A percentile compares a stretch with the other conserved stretches of the same genome.
phyloP scores from a whole-genome alignment of 1,140 invertebrate species.

The Brachionus calyciflorus region DNA sequence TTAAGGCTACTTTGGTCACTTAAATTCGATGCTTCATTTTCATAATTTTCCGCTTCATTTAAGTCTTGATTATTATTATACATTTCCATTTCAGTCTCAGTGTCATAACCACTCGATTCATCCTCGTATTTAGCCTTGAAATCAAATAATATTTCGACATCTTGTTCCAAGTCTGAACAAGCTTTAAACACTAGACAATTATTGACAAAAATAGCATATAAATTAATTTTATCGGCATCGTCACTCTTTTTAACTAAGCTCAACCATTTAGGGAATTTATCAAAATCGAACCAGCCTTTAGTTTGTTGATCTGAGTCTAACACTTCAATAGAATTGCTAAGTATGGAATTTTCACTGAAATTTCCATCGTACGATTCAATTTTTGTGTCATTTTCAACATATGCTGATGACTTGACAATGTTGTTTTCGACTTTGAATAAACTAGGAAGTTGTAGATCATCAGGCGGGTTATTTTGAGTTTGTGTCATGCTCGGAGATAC shows the following conservation, averaged over 20 bases:
- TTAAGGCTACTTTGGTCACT: neutral
- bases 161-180: neutral
- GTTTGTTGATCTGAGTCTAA: neutral
- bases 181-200: neutral
- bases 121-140: neutral
- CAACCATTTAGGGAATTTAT: conserved; percentile 5
- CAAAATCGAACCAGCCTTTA: conserved; percentile 15
- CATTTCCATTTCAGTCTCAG: conserved; percentile 11
- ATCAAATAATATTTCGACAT: neutral
- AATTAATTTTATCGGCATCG: neutral
- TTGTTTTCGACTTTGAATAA: neutral
- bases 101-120: neutral
- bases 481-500: neutral
- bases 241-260: neutral
- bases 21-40: neutral
- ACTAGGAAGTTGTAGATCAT: neutral
- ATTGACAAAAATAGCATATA: neutral
- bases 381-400: conserved; percentile 4
- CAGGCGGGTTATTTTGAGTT: neutral
- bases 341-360: neutral
- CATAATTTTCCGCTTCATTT: neutral
- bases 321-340: neutral
- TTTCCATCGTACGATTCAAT: neutral
- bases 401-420: neutral
- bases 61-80: neutral